Percentiles rank a stretch among this genome's conserved stretches.
These are phyloP conservation scores for Danio aesculapii DNA, from an alignment of 2,797 vertebrate species.

Conservation along the genomic window DNA sequence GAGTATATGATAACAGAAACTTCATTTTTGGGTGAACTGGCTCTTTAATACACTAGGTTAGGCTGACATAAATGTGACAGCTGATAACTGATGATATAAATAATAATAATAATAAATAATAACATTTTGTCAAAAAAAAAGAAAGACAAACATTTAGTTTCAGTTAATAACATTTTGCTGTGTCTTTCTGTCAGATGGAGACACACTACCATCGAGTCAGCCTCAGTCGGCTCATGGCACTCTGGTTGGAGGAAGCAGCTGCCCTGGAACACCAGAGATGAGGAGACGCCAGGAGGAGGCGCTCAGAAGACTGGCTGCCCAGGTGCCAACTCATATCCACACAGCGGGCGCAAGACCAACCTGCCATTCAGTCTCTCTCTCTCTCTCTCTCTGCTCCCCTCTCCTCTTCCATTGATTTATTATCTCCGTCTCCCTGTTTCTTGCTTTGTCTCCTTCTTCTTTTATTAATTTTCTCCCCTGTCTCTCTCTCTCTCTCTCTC, in stretches of 20 bases:
- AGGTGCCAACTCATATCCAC: constrained; percentile 77
- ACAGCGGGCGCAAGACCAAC: background rate
- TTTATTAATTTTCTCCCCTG: background rate
- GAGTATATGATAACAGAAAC: too few relatives aligned
- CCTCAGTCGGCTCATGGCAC: constrained; percentile 83
- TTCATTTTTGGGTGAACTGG: too few relatives aligned
- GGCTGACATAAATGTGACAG: too few relatives aligned
- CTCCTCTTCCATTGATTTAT: background rate
- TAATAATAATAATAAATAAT: too few relatives aligned
- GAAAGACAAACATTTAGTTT: too few relatives aligned
- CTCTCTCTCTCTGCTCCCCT: background rate
- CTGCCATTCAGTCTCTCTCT: background rate
- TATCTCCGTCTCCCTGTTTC: background rate
- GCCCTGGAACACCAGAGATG: constrained; percentile 94
- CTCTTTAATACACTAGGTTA: too few relatives aligned
- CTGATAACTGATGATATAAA: too few relatives aligned
- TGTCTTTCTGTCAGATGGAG: constrained; percentile 77
- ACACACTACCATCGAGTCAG: constrained; percentile 83
- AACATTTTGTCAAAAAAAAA: too few relatives aligned
- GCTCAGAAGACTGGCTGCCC: constrained; percentile 86
- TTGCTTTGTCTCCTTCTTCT: background rate
- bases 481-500: background rate
- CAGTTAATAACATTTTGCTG: background rate
- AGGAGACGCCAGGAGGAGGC: constrained; percentile 90
- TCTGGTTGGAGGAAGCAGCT: constrained; percentile 86